These are phyloP conservation scores for Oscarella lobularis DNA, from an alignment of 37 sponge, comb jelly and placozoan species.

Conservation along the genomic window DNA sequence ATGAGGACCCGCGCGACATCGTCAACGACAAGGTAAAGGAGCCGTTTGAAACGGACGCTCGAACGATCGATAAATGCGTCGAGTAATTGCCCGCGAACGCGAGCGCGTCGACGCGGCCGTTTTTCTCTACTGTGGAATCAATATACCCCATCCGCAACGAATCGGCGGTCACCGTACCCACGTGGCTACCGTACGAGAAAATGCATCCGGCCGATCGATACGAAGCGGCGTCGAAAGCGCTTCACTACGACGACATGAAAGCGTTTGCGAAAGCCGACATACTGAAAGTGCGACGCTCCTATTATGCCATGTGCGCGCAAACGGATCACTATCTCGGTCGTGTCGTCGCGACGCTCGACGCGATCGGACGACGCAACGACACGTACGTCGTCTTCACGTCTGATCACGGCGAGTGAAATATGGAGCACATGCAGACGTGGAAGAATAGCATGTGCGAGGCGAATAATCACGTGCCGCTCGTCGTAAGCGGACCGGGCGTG, in stretches of 20 bases:
- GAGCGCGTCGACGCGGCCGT: neutral
- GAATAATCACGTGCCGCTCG: no score
- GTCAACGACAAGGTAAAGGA: neutral
- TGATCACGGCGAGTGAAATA: no score
- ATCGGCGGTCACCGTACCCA: neutral
- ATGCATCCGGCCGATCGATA: neutral
- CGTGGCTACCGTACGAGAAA: neutral
- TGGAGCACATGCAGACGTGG: no score
- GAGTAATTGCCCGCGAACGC: neutral
- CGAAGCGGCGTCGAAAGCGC: neutral
- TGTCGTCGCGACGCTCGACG: no score
- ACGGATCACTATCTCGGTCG: no score
- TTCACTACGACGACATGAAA: neutral
- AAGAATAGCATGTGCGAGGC: no score
- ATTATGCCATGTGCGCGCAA: no score
- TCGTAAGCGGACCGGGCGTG: no score
- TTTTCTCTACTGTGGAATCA: neutral
- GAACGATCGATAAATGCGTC: neutral
- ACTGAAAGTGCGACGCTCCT: no score
- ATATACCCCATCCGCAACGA: neutral
- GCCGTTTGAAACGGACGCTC: neutral
- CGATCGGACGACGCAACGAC: no score
- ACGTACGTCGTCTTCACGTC: no score
- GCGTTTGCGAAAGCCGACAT: no score
- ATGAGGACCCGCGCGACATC: neutral